Conservation (phyloP, 2,113 vertebrate genomes). For the Cryptotis parvus region DNA sequence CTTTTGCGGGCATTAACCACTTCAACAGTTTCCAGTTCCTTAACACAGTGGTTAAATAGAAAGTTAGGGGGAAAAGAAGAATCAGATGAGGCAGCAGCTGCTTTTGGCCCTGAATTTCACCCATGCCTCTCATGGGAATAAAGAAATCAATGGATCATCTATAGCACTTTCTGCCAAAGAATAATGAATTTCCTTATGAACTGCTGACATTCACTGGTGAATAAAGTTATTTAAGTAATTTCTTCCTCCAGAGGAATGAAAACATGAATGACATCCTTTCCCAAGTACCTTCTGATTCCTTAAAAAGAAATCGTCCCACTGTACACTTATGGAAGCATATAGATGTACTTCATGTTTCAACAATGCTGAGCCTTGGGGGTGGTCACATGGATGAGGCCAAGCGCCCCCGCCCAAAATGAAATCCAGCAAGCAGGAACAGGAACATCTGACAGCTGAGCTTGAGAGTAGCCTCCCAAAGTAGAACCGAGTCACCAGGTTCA, state of each 20-base stretch:
- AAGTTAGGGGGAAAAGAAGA: background rate
- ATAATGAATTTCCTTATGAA: background rate
- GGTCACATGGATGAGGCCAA: background rate
- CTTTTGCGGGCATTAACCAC: background rate
- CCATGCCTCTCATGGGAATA: constrained; percentile 18
- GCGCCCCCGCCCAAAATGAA: rapidly evolving
- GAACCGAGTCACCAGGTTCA: background rate
- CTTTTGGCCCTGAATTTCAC: constrained; percentile 3
- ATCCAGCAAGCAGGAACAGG: background rate
- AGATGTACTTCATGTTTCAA: background rate
- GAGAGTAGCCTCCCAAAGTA: background rate
- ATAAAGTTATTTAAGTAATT: constrained; percentile 30
- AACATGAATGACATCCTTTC: background rate
- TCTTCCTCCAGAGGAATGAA: constrained; percentile 22
- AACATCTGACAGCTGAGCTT: background rate
- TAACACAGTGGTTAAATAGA: background rate
- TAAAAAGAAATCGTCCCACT: background rate
- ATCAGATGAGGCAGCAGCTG: background rate
- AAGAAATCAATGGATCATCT: background rate
- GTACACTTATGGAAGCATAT: rapidly evolving
- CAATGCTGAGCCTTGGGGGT: background rate
- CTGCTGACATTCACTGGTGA: constrained; percentile 36
- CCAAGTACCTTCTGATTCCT: constrained; percentile 44
- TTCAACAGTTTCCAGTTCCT: background rate
- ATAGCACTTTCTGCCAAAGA: constrained; percentile 23